A percentile compares a stretch with the other conserved stretches of the same genome.
Conservation (phyloP, 2,113 vertebrate species). For the Corythornis vintsioides region DNA sequence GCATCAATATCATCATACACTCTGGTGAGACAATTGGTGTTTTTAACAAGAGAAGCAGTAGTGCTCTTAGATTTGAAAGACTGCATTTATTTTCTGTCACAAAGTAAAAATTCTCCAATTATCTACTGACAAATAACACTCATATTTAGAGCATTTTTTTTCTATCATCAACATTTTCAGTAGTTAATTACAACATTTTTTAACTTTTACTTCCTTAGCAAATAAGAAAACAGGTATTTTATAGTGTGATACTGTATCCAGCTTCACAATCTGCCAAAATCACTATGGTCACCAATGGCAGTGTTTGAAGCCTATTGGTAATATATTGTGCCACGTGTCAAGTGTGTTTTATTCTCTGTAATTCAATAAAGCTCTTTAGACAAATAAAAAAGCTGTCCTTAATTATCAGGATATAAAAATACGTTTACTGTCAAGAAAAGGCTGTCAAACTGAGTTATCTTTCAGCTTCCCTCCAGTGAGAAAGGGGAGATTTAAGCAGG, state of each 20-base stretch:
- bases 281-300: background rate
- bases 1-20: conserved; percentile 81
- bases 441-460: conserved; percentile 22
- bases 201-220: background rate
- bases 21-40: conserved; percentile 71
- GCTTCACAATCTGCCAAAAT: background rate
- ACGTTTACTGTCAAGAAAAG: conserved; percentile 41
- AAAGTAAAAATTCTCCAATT: background rate
- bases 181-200: background rate
- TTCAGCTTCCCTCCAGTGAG: conserved; percentile 9
- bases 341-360: conserved; percentile 72
- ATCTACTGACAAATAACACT: background rate
- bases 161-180: background rate
- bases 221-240: background rate
- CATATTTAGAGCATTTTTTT: background rate
- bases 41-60: conserved; percentile 29
- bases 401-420: conserved; percentile 48
- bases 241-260: background rate
- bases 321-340: conserved; percentile 73
- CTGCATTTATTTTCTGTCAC: background rate
- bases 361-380: conserved; percentile 66
- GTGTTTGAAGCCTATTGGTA: conserved; percentile 52
- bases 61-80: background rate
- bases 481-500: background rate
- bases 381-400: conserved; percentile 53